Percentiles rank a stretch among this genome's conserved stretches.
Conservation (phyloP, 2,113 vertebrate species). For the Halcyon senegalensis region DNA sequence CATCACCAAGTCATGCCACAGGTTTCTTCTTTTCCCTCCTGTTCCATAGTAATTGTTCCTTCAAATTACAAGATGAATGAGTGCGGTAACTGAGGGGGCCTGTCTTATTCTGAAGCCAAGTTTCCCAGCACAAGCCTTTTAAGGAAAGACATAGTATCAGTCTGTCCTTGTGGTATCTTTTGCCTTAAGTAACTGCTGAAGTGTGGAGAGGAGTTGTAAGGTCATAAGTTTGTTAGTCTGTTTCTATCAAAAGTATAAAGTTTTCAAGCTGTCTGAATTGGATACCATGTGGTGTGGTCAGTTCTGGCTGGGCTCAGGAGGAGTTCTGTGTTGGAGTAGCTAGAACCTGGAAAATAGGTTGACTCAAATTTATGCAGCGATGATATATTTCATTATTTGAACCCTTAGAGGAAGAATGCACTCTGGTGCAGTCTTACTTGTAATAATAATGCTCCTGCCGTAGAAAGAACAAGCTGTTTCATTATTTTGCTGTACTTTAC, state of each 20-base stretch:
- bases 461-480: background rate
- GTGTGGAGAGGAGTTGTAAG: background rate
- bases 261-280: background rate
- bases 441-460: background rate
- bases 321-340: background rate
- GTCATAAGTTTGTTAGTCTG: background rate
- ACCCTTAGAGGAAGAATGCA: background rate
- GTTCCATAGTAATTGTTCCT: background rate
- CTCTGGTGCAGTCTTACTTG: background rate
- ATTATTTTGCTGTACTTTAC: background rate
- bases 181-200: background rate
- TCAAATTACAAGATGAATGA: background rate
- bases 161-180: background rate
- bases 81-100: slow-evolving; percentile 12
- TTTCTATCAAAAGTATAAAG: background rate
- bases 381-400: background rate
- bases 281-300: background rate
- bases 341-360: background rate
- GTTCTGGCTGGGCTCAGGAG: background rate
- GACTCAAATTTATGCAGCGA: background rate
- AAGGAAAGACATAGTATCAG: background rate
- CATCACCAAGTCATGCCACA: background rate
- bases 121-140: slow-evolving; percentile 5
- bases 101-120: slow-evolving; percentile 13
- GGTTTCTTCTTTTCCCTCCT: background rate